Conservation (phyloP, 2,797 vertebrate species). For the Salarias fasciatus region DNA sequence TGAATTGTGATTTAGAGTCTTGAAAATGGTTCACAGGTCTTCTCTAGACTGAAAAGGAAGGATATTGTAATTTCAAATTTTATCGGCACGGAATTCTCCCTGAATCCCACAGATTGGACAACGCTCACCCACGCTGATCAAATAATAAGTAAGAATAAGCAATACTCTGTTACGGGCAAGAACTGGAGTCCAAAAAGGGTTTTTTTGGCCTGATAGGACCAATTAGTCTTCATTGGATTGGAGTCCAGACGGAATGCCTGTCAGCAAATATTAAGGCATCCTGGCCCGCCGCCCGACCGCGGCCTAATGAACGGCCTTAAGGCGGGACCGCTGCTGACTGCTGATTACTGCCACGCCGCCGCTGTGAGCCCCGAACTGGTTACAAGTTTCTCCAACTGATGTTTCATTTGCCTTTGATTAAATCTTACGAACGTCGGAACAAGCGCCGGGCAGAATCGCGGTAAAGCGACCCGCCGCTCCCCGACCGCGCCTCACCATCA, state of each 20-base stretch:
- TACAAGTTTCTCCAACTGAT: background rate
- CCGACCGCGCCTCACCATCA: background rate
- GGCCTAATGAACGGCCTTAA: slow-evolving; percentile 46
- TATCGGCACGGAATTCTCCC: no score
- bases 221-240: slow-evolving; percentile 43
- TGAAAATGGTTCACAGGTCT: no score
- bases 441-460: background rate
- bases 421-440: background rate
- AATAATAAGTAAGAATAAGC: slow-evolving; percentile 25
- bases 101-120: background rate
- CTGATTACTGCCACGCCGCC: slow-evolving; percentile 29
- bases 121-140: slow-evolving; percentile 1
- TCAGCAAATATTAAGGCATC: slow-evolving; percentile 51
- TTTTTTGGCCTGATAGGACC: slow-evolving; percentile 42
- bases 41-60: no score
- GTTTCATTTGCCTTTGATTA: slow-evolving; percentile 18
- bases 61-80: no score
- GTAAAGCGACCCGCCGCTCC: no score
- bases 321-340: slow-evolving; percentile 24
- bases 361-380: slow-evolving; percentile 19
- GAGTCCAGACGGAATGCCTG: slow-evolving; percentile 38
- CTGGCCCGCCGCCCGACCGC: slow-evolving; percentile 29
- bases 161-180: background rate
- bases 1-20: no score
- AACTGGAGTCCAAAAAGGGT: slow-evolving; percentile 1